These are phyloP conservation scores for Tetragonisca angustula DNA, from an alignment of 2,888 invertebrate genomes.

Conservation along the genomic window DNA sequence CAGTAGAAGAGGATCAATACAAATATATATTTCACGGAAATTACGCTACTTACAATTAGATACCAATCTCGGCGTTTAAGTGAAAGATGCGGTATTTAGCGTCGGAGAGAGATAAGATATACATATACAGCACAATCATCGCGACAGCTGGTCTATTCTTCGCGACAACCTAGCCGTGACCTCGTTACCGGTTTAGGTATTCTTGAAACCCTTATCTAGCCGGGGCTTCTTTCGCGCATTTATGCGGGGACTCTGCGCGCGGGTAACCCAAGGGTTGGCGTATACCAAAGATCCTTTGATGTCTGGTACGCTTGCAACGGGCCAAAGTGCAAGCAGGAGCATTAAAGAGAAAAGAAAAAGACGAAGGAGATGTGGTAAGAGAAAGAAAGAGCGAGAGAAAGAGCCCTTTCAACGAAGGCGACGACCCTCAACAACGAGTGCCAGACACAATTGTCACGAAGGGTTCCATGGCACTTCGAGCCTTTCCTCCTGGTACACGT, in stretches of 20 bases:
- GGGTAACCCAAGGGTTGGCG: slow-evolving; percentile 50
- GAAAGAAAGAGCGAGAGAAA: slow-evolving; percentile 45
- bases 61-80: background rate
- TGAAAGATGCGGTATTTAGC: background rate
- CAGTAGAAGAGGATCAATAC: too few species aligned
- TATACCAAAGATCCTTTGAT: slow-evolving; percentile 76
- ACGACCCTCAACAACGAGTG: slow-evolving; percentile 79
- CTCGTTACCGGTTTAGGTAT: slow-evolving; percentile 70
- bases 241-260: slow-evolving; percentile 62
- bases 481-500: slow-evolving; percentile 60
- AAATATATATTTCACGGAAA: background rate
- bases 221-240: slow-evolving; percentile 64
- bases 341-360: slow-evolving; percentile 43
- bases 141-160: background rate
- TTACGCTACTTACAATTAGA: background rate
- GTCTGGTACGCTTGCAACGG: slow-evolving; percentile 70
- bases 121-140: background rate
- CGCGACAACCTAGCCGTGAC: slow-evolving; percentile 54
- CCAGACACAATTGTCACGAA: slow-evolving; percentile 81
- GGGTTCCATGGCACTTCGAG: slow-evolving; percentile 68
- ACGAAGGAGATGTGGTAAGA: slow-evolving; percentile 43
- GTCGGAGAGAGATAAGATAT: background rate
- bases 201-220: slow-evolving; percentile 48
- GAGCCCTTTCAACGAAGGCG: slow-evolving; percentile 79
- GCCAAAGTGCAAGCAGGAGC: slow-evolving; percentile 62